Evolutionary conservation across 1,140 invertebrate genomes (phyloP).

Genomic region (Ceratina calcarata): DNA sequence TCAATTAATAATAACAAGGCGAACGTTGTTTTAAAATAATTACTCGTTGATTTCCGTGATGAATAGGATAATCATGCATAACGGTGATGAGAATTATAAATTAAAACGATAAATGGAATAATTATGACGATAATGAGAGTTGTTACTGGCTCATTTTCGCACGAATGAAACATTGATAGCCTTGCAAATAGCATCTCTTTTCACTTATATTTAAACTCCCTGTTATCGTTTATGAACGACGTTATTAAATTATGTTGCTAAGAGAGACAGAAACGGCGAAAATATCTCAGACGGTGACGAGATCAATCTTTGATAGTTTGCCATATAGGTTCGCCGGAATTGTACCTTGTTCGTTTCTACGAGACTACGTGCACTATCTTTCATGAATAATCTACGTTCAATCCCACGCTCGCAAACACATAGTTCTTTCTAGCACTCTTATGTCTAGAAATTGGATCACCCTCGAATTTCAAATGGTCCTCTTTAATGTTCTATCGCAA

Average conservation of each 20-base stretch:
- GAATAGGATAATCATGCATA: not conserved
- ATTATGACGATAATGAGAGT: too few species aligned
- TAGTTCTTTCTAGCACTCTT: not conserved
- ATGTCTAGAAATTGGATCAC: conserved; percentile 20
- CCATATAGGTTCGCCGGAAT: not conserved
- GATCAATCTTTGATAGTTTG: conserved; percentile 1
- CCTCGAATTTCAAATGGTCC: conserved; percentile 31
- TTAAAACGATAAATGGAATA: too few species aligned
- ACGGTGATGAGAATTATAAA: not conserved
- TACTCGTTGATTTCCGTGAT: not conserved
- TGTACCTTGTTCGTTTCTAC: not conserved
- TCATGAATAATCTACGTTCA: too few species aligned
- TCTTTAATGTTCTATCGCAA: not conserved
- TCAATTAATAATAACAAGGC: not conserved
- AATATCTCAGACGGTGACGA: not conserved
- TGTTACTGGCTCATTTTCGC: too few species aligned
- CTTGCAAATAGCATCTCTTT: too few species aligned
- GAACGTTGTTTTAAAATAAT: conserved; percentile 10
- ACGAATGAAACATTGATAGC: too few species aligned
- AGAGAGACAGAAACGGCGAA: not conserved
- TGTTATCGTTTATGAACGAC: too few species aligned
- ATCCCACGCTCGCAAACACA: not conserved
- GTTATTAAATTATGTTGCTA: not conserved
- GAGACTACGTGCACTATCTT: not conserved
- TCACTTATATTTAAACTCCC: too few species aligned